phyloP scores from a whole-genome alignment of 2,888 invertebrate genomes.

The Agriotes lineatus region DNA sequence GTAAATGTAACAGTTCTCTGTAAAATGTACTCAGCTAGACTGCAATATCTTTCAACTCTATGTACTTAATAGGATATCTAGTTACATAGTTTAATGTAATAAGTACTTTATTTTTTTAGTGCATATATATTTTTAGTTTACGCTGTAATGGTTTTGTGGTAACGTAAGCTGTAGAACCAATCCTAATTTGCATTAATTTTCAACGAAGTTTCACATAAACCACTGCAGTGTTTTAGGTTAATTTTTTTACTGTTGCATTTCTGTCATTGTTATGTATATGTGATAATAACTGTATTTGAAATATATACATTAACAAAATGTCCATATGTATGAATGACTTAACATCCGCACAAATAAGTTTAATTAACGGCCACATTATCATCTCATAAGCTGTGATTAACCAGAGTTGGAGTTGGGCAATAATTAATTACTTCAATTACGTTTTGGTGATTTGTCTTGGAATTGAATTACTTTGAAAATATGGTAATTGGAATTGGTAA shows the following conservation, averaged over 20 bases:
- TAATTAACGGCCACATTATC: too few species aligned
- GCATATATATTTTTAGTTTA: conserved; percentile 42
- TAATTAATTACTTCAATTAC: too few species aligned
- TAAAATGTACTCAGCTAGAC: conserved; percentile 18
- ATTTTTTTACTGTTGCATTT: conserved; percentile 50
- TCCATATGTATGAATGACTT: too few species aligned
- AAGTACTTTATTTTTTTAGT: conserved; percentile 49
- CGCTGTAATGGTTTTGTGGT: conserved; percentile 1
- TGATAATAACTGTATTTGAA: conserved; percentile 51
- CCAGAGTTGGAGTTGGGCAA: too few species aligned
- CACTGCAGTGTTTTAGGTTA: conserved; percentile 31
- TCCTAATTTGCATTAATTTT: not conserved
- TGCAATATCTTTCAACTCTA: conserved; percentile 19
- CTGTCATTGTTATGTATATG: conserved; percentile 51
- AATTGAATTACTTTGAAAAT: too few species aligned
- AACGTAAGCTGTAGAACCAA: not conserved
- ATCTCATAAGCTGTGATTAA: too few species aligned
- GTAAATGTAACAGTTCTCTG: conserved; percentile 16
- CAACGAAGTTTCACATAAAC: conserved; percentile 30
- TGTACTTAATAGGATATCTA: conserved; percentile 36
- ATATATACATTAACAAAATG: conserved; percentile 13
- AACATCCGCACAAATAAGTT: too few species aligned
- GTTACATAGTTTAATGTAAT: conserved; percentile 48
- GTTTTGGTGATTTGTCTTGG: too few species aligned
- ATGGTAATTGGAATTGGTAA: too few species aligned